Evolutionary conservation across 1,140 invertebrate genomes (phyloP), one percentile per base, ranked within the genome.

Genomic region (Calycopis cecrops): DNA sequence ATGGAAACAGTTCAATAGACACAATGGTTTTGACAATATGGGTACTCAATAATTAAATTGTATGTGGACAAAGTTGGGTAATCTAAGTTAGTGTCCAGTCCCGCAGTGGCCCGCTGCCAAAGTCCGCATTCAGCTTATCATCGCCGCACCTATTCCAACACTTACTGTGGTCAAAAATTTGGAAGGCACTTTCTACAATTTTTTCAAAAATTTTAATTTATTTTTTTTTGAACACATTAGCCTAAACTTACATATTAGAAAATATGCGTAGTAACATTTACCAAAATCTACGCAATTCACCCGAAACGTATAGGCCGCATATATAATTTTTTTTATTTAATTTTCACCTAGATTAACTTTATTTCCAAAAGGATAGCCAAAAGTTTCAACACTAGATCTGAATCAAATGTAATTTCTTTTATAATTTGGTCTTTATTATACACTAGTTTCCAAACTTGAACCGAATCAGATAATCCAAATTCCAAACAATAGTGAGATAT

Each of bases 181-280:
- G 83, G 83, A 86, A 86, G 82, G 83, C 83, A 86, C 83, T 86
- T 86, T 84, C 83, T 86, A 86, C 79, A 44, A 44, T 44, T 78
- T 83, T 83, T 75, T 72, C 74, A 82, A 84, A 86, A 85, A 73
- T 80, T 85, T 82, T 73, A 73, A 75, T 78, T 84, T 77, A 74
- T 56, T 76, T 83, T n/a, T n/a, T 28, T 86, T 83, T 86, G 83
- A 86, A 86, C 80, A 86, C 83, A 84, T 86, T 86, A 86, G 83
- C 83, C 83, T 86, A 86, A 76, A 84, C 83, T 86, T 86, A 86
- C 70, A 84, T 71, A 86, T 81, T 86, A 86, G 83, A 84, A 84
- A 83, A 86, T 84, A 84, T 84, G 83, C 80, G 83, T 86, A 86
- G 73, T 82, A 86, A 86, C 79, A 86, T 86, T 86, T 86, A 86